These are phyloP conservation scores for Euwallacea fornicatus DNA, from an alignment of 1,140 invertebrate species.

Conservation along the genomic window DNA sequence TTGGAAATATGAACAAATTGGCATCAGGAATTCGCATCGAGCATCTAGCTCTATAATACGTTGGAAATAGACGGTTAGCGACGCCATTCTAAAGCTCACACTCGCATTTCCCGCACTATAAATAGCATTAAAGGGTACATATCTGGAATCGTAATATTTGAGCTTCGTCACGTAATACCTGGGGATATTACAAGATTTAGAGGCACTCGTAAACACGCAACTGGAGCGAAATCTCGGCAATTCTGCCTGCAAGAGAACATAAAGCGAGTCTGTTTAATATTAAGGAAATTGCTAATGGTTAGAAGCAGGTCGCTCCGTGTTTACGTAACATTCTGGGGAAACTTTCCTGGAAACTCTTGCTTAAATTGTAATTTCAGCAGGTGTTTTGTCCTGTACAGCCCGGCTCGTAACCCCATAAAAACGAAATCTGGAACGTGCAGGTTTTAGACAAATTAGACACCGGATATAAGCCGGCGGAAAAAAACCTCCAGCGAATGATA, in stretches of 20 bases:
- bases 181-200: conserved; percentile 28
- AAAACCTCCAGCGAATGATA: no score
- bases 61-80: neutral
- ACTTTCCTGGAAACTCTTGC: neutral
- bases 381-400: neutral
- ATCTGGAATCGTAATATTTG: conserved; percentile 23
- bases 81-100: neutral
- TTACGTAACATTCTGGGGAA: conserved; percentile 9
- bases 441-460: no score
- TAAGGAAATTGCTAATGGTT: conserved; percentile 22
- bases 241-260: conserved; percentile 23
- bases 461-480: no score
- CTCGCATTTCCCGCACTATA: conserved; percentile 3
- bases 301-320: conserved; percentile 10
- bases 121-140: conserved; percentile 16
- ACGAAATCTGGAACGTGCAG: no score
- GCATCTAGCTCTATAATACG: no score
- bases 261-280: conserved; percentile 27
- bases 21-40: no score
- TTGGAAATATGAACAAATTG: no score
- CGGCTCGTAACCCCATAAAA: no score
- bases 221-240: conserved; percentile 25
- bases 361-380: conserved; percentile 1
- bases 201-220: conserved; percentile 28
- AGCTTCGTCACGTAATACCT: conserved; percentile 28